These are phyloP conservation scores for Anastrepha ludens DNA, from an alignment of 1,140 invertebrate species.

Conservation along the genomic window DNA sequence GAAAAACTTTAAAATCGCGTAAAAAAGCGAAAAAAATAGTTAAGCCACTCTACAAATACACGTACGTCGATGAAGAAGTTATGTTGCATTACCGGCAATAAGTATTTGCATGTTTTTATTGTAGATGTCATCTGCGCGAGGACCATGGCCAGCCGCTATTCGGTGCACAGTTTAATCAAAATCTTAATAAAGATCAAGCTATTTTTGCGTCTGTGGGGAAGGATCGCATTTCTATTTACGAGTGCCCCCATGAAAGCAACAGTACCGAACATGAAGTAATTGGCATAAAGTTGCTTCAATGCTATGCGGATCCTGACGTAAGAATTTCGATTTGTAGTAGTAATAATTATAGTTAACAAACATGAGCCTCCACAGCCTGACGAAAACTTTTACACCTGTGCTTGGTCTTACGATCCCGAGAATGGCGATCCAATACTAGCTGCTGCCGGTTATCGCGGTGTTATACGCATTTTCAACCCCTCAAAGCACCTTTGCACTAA, in stretches of 20 bases:
- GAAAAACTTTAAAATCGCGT: slow-evolving; percentile 79
- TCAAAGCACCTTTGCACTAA: slow-evolving; percentile 89
- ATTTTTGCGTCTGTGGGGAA: slow-evolving; percentile 96
- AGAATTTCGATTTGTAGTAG: not conserved
- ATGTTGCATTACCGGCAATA: too few species aligned
- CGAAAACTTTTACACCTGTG: slow-evolving; percentile 97
- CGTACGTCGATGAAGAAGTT: slow-evolving; percentile 74
- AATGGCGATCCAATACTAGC: slow-evolving; percentile 89
- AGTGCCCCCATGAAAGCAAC: slow-evolving; percentile 78
- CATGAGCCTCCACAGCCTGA: slow-evolving; percentile 75
- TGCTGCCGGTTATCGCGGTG: slow-evolving; percentile 91
- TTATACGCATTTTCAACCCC: slow-evolving; percentile 91
- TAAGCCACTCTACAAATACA: slow-evolving; percentile 87
- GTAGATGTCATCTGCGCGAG: slow-evolving; percentile 88
- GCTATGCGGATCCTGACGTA: slow-evolving; percentile 95
- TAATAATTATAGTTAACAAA: not conserved
- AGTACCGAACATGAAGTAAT: slow-evolving; percentile 70
- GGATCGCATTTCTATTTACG: slow-evolving; percentile 95
- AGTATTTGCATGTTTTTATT: not conserved
- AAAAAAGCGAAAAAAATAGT: slow-evolving; percentile 82
- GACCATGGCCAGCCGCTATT: slow-evolving; percentile 95
- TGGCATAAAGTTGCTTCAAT: slow-evolving; percentile 90
- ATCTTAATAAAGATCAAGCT: slow-evolving; percentile 88
- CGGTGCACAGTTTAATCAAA: slow-evolving; percentile 94
- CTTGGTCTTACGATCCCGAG: slow-evolving; percentile 93